Evolutionary conservation across 2,113 vertebrate genomes (phyloP).

Genomic region (Kobus ellipsiprymnus): DNA sequence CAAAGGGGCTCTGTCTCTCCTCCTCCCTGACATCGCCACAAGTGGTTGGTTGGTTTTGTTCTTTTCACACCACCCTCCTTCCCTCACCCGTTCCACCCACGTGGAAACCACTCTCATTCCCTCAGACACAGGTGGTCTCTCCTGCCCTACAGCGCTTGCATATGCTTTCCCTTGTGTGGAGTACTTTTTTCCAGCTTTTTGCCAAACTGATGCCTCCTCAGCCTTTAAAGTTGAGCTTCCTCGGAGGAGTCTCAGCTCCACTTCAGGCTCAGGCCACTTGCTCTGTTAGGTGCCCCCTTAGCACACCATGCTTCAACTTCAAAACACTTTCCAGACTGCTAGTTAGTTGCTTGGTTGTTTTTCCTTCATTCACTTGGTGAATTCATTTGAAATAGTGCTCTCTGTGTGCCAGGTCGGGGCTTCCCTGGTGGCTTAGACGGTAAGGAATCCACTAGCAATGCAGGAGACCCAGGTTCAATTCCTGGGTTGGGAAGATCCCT

Average conservation of each 20-base stretch:
- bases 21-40: neutral
- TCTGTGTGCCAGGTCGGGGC: neutral
- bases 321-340: neutral
- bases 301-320: neutral
- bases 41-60: neutral
- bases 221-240: neutral
- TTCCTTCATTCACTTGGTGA: neutral
- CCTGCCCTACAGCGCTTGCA: neutral
- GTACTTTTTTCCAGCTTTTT: neutral
- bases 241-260: neutral
- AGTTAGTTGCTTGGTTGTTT: neutral
- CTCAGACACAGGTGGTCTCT: neutral
- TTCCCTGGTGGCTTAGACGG: neutral
- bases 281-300: neutral
- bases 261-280: neutral
- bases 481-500: neutral
- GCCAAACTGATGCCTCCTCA: neutral
- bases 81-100: neutral
- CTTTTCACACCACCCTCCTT: neutral
- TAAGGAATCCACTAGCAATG: neutral
- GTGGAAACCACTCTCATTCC: neutral
- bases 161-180: neutral
- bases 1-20: neutral
- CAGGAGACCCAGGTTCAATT: neutral
- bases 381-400: neutral